Base-by-base conservation (phyloP, 1,140 invertebrate genomes). In the Neuroterus valhalla region DNA sequence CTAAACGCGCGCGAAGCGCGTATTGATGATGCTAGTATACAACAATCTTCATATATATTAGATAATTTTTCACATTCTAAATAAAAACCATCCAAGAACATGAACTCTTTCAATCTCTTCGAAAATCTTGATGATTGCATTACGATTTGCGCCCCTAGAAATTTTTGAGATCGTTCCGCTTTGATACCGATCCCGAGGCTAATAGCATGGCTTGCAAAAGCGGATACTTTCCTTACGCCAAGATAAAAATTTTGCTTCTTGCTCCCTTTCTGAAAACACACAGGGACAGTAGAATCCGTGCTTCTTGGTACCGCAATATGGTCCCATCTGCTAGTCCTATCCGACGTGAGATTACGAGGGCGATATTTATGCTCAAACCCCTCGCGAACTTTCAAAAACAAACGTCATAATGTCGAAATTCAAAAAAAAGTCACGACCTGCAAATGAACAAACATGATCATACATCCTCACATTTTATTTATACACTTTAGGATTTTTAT, bases 241-340 rank as follows among this genome's bases (percentile, higher is more conserved):
- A 23, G 66, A 55, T 75, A 38, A 66, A 75, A 71, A 67, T 71
- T 75, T 31, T 62, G n/a, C 42, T 75, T 46, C 42, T 17, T 52
- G 31, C 42, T 15, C n/a, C 17, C 4, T 43, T 62, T 62, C 55
- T 62, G 21, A 8, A 8, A 26, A 3, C 55, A 55, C 12, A 55
- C 3, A 55, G 23, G 31, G 31, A 38, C 31, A 62, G 26, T 62
- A 62, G 14, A 62, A 62, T 62, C 55, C 55, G 23, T 62, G 21
- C 26, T 62, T 55, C 26, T 62, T 62, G 55, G 55, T 62, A 31
- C 55, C 55, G 55, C 55, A 62, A 62, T 62, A 62, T 62, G 55
- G 55, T 72, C 26, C 19, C 62, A 67, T 67, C 19, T 67, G 71
- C 19, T 31, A 44, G 14, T 19, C 52, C 23, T 38, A 67, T 52